phyloP scores from a whole-genome alignment of 2,888 invertebrate genomes.

The Thereva unica region DNA sequence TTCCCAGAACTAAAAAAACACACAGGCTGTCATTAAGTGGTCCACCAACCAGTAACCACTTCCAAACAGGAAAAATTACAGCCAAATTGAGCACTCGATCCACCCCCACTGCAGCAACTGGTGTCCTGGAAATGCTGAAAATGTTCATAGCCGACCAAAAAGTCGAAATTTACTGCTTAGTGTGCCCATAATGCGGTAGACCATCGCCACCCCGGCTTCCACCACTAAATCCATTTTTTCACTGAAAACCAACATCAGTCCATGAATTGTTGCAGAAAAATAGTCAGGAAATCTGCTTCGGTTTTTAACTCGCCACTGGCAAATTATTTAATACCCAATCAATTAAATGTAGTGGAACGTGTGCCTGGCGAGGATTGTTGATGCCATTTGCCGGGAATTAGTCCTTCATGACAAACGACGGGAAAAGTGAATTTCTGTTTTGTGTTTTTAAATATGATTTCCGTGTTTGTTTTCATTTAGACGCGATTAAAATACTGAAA shows the following conservation, averaged over 20 bases:
- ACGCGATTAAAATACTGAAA: too few species aligned
- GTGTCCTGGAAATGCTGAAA: not conserved
- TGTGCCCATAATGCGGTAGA: constrained; percentile 30
- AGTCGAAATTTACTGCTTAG: constrained; percentile 32
- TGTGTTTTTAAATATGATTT: too few species aligned
- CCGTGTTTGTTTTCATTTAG: too few species aligned
- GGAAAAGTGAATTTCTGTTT: too few species aligned
- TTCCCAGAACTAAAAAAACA: too few species aligned
- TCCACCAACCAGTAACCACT: too few species aligned
- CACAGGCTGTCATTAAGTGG: too few species aligned
- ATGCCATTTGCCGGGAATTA: too few species aligned
- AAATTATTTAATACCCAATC: constrained; percentile 32
- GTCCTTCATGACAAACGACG: too few species aligned
- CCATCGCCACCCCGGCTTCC: not conserved
- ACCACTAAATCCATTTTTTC: not conserved
- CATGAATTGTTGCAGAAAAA: constrained; percentile 30
- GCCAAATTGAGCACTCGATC: constrained; percentile 1
- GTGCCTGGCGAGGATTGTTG: not conserved
- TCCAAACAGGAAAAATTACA: not conserved
- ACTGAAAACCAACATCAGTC: not conserved
- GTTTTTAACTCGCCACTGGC: constrained; percentile 22
- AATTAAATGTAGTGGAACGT: constrained; percentile 17
- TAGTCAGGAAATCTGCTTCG: constrained; percentile 25
- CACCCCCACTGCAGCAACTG: not conserved
- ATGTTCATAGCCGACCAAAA: constrained; percentile 18